Conservation (phyloP, 2,113 vertebrate species). For the Tauraco erythrolophus region DNA sequence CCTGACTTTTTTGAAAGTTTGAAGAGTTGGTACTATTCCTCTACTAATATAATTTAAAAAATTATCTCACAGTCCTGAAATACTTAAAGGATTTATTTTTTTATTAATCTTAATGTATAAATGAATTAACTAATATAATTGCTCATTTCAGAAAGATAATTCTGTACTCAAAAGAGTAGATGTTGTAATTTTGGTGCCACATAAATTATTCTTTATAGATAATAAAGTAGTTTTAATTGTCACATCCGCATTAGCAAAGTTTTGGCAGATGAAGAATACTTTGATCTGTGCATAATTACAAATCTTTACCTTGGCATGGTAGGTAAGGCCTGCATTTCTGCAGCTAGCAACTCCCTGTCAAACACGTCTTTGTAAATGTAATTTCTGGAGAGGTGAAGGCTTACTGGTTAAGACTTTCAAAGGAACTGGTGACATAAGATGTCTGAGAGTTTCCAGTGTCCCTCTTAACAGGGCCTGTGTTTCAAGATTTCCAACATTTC, state of each 20-base stretch:
- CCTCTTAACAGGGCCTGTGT: not conserved
- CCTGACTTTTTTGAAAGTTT: not conserved
- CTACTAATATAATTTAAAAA: not conserved
- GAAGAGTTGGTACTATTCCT: not conserved
- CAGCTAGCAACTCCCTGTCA: not conserved
- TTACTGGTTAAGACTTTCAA: not conserved
- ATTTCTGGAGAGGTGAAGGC: not conserved
- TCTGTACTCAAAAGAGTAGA: not conserved
- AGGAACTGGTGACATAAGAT: not conserved
- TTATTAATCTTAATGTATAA: not conserved
- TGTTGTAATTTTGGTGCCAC: not conserved
- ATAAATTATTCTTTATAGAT: not conserved
- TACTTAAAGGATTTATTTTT: not conserved
- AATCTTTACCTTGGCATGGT: not conserved
- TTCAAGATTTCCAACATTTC: not conserved
- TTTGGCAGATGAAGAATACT: not conserved
- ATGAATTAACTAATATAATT: constrained; percentile 22
- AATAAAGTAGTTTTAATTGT: constrained; percentile 2
- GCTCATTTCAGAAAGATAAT: constrained; percentile 14
- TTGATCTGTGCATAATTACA: not conserved
- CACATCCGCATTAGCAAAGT: not conserved
- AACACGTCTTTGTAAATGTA: not conserved
- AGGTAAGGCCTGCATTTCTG: not conserved
- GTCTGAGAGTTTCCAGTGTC: not conserved
- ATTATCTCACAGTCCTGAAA: not conserved